Base-by-base conservation (phyloP, 2,888 invertebrate species). In the Zhuqinia jingwanae region DNA sequence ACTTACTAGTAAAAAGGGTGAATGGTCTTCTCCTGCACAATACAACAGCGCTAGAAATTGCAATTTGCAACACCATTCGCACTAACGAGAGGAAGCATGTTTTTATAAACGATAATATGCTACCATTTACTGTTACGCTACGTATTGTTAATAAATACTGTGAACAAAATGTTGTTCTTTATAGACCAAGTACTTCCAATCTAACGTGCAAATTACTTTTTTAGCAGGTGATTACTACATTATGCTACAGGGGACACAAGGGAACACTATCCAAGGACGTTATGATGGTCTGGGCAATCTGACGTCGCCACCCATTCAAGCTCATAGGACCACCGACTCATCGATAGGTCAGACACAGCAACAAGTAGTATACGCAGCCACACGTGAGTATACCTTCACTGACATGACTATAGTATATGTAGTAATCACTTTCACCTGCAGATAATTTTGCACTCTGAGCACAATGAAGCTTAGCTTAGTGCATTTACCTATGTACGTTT, bases 181-280 rank as follows among this genome's bases (percentile, higher is more conserved):
- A 8, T 36, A 45, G 53, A 3, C 53, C 11, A 13, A n/a, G 3
- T 15, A 53, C 53, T 53, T 13, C 53, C 2, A 25, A 10, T 25
- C 70, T 70, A 70, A 45, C 45, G 8, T 70, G 45, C 15, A 63
- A 63, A 17, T 25, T n/a, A 10, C 47, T 75, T 50, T 30, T 68
- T 20, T n/a, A 88, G 87, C 84, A 53, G 88, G 89, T 82, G 89
- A 89, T 80, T 89, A 89, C 68, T 89, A 89, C 87, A 89, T 89
- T 58, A 89, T 89, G 89, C 88, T 89, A 20, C 89, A 89, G 78
- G 88, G 88, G 63, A 83, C 88, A 87, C 89, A 89, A 45, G 87
- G 87, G 82, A 84, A 87, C 75, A 87, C 89, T 20, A 87, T 87
- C 30, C 83, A 82, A 58, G 86, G 86, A 30, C 87, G 89, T 25